Evolutionary conservation across 2,113 vertebrate species (phyloP).

Genomic region (Chaetops frenatus): DNA sequence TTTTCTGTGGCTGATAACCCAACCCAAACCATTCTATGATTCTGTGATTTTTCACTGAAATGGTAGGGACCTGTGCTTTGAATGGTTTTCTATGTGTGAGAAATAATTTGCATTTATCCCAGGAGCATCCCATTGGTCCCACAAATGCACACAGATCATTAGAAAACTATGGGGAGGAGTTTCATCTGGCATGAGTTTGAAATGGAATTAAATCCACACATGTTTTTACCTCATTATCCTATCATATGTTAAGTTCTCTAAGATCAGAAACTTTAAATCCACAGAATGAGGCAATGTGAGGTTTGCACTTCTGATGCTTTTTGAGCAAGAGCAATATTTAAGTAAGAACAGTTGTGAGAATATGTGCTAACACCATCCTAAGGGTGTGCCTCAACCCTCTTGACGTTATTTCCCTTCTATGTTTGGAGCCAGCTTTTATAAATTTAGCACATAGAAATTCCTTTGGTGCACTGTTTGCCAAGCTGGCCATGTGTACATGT

Average conservation of each 20-base stretch:
- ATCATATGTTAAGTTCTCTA: background rate
- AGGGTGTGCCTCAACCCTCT: background rate
- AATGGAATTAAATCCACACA: background rate
- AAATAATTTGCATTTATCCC: background rate
- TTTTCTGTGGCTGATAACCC: background rate
- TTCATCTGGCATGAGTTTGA: background rate
- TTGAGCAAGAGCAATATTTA: background rate
- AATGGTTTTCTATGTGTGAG: background rate
- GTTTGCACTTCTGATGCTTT: background rate
- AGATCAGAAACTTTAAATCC: background rate
- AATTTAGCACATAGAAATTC: background rate
- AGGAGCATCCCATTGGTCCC: background rate
- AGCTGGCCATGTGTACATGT: background rate
- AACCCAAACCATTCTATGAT: background rate
- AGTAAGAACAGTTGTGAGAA: conserved; percentile 8
- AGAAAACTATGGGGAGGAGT: background rate
- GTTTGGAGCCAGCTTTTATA: background rate
- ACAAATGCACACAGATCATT: background rate
- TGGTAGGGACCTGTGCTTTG: background rate
- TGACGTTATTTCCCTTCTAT: background rate
- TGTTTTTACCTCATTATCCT: background rate
- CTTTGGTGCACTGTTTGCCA: background rate
- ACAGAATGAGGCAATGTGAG: background rate
- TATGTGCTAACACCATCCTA: background rate
- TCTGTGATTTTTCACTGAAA: background rate